phyloP scores from a whole-genome alignment of 2,113 vertebrate genomes.

The Rhombomys opimus region DNA sequence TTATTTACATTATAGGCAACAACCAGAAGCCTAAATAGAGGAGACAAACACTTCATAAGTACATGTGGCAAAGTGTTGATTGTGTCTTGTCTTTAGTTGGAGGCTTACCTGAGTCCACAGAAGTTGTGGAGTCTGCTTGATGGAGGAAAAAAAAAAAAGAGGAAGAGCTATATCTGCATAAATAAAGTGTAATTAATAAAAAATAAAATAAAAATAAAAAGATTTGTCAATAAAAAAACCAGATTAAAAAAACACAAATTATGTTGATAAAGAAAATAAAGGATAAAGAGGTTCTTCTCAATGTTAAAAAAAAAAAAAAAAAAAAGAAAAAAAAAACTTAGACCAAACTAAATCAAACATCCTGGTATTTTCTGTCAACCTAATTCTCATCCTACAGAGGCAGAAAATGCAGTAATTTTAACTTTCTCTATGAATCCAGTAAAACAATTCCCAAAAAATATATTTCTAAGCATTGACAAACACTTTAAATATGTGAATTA shows the following conservation, averaged over 20 bases:
- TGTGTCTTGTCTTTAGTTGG: background rate
- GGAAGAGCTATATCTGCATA: background rate
- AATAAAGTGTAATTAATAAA: background rate
- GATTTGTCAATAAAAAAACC: no score
- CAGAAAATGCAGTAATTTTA: background rate
- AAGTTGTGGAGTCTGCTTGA: background rate
- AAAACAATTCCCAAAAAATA: background rate
- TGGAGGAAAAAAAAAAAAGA: background rate
- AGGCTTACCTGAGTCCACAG: background rate
- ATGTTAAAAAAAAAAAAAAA: background rate
- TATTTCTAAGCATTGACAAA: background rate
- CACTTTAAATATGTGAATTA: background rate
- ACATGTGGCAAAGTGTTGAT: background rate
- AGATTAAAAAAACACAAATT: no score
- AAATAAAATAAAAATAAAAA: no score
- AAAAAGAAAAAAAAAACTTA: background rate
- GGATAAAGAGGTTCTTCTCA: no score
- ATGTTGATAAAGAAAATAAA: no score
- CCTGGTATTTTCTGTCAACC: fast-evolving
- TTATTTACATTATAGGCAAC: background rate
- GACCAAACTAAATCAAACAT: background rate
- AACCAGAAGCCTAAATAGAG: background rate
- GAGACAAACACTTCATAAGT: background rate
- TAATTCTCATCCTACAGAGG: background rate
- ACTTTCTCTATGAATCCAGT: background rate